A percentile compares a stretch with the other conserved stretches of the same genome.
phyloP scores from a whole-genome alignment of 2,888 invertebrate species.

The Nomada lathburiana region DNA sequence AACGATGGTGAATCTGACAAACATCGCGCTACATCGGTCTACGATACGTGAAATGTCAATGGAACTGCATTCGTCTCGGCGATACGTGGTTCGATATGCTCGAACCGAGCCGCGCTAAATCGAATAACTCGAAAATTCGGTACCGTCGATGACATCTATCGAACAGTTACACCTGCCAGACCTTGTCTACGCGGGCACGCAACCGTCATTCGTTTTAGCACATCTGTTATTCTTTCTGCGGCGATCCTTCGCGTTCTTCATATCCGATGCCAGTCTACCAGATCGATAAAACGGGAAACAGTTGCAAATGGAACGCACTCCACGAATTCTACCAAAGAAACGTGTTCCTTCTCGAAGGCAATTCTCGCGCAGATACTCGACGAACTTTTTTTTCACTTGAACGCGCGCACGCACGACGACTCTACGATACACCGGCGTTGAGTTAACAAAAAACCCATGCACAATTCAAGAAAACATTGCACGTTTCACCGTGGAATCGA shows the following conservation, averaged over 20 bases:
- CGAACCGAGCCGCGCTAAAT: slow-evolving; percentile 28
- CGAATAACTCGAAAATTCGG: slow-evolving; percentile 14
- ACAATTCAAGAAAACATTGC: slow-evolving; percentile 3
- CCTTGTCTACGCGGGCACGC: slow-evolving; percentile 18
- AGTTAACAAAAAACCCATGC: not conserved
- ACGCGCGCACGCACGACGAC: not conserved
- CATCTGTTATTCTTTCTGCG: slow-evolving; percentile 4
- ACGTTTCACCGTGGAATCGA: slow-evolving; percentile 3
- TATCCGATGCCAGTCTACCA: not conserved
- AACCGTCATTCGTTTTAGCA: slow-evolving; percentile 24
- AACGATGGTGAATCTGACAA: slow-evolving; percentile 68
- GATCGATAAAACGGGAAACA: not conserved
- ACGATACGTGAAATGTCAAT: slow-evolving; percentile 62
- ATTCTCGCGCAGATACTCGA: not conserved
- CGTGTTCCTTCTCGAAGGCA: not conserved
- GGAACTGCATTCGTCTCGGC: slow-evolving; percentile 43
- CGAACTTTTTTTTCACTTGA: not conserved
- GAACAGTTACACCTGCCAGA: slow-evolving; percentile 4
- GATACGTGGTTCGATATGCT: slow-evolving; percentile 25
- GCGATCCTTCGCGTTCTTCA: slow-evolving; percentile 1
- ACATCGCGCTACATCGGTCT: slow-evolving; percentile 77
- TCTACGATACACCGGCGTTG: too few species aligned
- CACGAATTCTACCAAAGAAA: not conserved
- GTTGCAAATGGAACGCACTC: slow-evolving; percentile 3
- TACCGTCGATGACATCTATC: slow-evolving; percentile 40